A percentile compares a stretch with the other conserved stretches of the same genome.
phyloP scores from a whole-genome alignment of 2,113 vertebrate genomes.

The Cyprinodon tularosa region DNA sequence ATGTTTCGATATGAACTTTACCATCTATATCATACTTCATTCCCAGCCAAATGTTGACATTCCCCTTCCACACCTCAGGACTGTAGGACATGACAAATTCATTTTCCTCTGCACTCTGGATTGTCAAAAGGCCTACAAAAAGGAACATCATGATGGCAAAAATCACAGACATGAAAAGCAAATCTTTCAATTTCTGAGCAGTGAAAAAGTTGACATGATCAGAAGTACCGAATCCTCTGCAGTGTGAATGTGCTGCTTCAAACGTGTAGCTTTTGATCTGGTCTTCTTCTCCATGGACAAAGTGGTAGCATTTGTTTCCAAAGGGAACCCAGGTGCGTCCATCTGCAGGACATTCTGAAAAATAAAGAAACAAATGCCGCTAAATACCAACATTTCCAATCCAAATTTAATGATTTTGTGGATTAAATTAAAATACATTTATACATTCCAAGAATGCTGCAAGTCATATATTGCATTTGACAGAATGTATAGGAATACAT shows the following conservation, averaged over 20 bases:
- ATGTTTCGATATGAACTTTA: conserved; percentile 58
- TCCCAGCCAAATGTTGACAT: conserved; percentile 77
- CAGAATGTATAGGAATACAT: too few species aligned
- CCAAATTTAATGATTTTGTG: not conserved
- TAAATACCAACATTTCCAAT: not conserved
- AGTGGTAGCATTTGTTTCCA: conserved; percentile 75
- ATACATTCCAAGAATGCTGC: not conserved
- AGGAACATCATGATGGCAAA: not conserved
- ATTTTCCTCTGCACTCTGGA: conserved; percentile 74
- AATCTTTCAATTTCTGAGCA: not conserved
- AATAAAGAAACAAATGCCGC: not conserved
- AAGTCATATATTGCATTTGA: not conserved
- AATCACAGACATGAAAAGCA: not conserved
- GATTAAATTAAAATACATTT: not conserved
- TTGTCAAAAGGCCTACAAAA: conserved; percentile 73
- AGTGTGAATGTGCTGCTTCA: conserved; percentile 64
- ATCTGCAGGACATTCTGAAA: conserved; percentile 79
- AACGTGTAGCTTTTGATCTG: conserved; percentile 72
- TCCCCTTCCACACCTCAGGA: conserved; percentile 75
- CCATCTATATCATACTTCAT: conserved; percentile 76
- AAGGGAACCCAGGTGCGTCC: conserved; percentile 79
- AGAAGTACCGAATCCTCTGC: conserved; percentile 65
- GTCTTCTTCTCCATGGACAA: conserved; percentile 79
- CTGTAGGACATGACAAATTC: conserved; percentile 73
- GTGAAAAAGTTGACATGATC: not conserved